A percentile compares a stretch with the other conserved stretches of the same genome.
Evolutionary conservation across 2,888 invertebrate species (phyloP).

Genomic region (Lycia hirtaria): DNA sequence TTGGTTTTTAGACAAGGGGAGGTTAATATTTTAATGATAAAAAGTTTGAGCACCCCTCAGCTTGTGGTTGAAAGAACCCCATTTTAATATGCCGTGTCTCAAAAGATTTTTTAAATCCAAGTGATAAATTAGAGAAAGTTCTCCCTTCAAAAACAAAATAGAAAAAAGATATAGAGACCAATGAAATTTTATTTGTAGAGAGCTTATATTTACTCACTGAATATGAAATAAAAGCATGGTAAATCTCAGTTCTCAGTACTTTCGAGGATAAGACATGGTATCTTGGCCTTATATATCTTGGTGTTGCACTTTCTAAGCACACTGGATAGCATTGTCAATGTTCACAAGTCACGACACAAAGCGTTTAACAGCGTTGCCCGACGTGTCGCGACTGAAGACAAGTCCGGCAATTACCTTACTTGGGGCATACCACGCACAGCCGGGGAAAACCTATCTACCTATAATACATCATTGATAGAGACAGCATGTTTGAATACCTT

Average conservation of each 20-base stretch:
- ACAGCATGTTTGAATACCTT: no score
- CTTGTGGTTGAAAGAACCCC: constrained; percentile 21
- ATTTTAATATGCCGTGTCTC: constrained; percentile 45
- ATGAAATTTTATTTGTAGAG: background rate
- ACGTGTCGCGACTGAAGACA: no score
- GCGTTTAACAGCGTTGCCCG: background rate
- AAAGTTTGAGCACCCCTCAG: constrained; percentile 30
- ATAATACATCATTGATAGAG: no score
- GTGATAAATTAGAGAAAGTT: constrained; percentile 70
- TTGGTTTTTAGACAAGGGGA: constrained; percentile 35
- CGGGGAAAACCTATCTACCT: no score
- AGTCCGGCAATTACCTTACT: no score
- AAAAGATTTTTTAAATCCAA: constrained; percentile 68
- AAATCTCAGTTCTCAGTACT: no score
- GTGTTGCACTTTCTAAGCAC: no score
- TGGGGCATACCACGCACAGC: no score
- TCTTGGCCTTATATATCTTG: no score
- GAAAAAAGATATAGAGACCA: background rate
- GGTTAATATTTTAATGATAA: constrained; percentile 29
- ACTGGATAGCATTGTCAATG: no score
- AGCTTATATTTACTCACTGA: background rate
- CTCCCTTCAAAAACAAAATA: constrained; percentile 51
- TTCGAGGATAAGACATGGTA: no score
- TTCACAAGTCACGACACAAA: background rate
- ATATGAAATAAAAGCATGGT: no score